Evolutionary conservation across 2,888 invertebrate genomes (phyloP).

Genomic region (Hipparchia sbordonii): DNA sequence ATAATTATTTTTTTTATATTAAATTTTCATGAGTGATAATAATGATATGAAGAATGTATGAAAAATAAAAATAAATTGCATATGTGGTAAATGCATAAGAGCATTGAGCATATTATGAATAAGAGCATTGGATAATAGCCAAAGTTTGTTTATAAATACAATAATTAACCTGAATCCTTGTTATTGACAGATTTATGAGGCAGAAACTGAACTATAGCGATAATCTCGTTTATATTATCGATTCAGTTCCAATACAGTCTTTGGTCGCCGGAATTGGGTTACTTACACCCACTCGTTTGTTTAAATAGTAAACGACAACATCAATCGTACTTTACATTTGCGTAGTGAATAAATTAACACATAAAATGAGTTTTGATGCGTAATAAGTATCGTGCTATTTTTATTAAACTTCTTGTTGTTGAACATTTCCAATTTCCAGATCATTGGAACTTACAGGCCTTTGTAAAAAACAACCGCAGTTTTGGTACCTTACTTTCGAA

Average conservation of each 20-base stretch:
- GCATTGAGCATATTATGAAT: neutral
- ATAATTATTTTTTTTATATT: no score
- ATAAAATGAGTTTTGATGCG: neutral
- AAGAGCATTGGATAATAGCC: neutral
- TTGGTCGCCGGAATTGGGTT: constrained; percentile 13
- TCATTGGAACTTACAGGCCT: neutral
- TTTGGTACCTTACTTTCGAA: neutral
- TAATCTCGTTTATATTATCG: constrained; percentile 21
- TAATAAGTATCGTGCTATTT: neutral
- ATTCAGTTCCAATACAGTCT: constrained; percentile 7
- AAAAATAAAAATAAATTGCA: no score
- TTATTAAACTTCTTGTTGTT: neutral
- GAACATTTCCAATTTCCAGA: no score
- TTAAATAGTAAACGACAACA: neutral
- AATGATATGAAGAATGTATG: no score
- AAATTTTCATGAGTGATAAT: no score
- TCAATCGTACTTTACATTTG: neutral
- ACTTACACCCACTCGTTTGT: constrained; percentile 10
- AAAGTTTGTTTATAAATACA: neutral
- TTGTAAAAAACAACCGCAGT: neutral
- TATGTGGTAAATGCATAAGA: no score
- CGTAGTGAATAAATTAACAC: constrained; percentile 2
- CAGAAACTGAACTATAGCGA: constrained; percentile 2
- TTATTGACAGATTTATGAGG: constrained; percentile 6
- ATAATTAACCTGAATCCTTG: constrained; percentile 19